phyloP scores from a whole-genome alignment of 2,797 vertebrate genomes.

The Aeoliscus strigatus region DNA sequence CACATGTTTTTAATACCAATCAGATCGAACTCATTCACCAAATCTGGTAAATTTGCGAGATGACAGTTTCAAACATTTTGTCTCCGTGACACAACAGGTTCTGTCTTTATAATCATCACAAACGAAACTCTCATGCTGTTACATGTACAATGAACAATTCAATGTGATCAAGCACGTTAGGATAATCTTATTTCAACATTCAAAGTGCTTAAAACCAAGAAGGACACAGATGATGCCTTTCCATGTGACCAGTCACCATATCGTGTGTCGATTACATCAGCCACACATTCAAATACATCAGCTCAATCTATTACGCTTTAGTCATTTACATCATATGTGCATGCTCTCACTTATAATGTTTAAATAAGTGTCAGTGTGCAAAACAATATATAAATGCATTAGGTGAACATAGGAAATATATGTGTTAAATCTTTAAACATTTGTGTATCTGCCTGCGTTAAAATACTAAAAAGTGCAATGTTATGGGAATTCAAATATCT shows the following conservation, averaged over 20 bases:
- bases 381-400: slow-evolving; percentile 32
- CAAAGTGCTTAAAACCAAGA: slow-evolving; percentile 31
- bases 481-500: too few relatives aligned
- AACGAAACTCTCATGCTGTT: too few relatives aligned
- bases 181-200: slow-evolving; percentile 24
- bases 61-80: too few relatives aligned
- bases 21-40: too few relatives aligned
- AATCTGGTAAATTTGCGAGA: too few relatives aligned
- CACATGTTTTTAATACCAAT: too few relatives aligned
- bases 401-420: too few relatives aligned
- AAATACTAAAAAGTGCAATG: too few relatives aligned
- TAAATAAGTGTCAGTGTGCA: slow-evolving; percentile 30
- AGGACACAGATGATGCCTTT: slow-evolving; percentile 13
- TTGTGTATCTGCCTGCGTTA: too few relatives aligned
- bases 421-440: too few relatives aligned
- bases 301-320: slow-evolving; percentile 2
- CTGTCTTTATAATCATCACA: too few relatives aligned
- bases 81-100: too few relatives aligned
- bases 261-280: slow-evolving; percentile 11
- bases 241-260: slow-evolving; percentile 25
- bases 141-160: slow-evolving; percentile 25
- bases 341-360: slow-evolving; percentile 27
- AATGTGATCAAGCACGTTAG: slow-evolving; percentile 18
- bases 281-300: slow-evolving; percentile 23
- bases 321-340: slow-evolving; percentile 6